phyloP scores from a whole-genome alignment of 2,113 vertebrate species.

The Ptyas mucosa region DNA sequence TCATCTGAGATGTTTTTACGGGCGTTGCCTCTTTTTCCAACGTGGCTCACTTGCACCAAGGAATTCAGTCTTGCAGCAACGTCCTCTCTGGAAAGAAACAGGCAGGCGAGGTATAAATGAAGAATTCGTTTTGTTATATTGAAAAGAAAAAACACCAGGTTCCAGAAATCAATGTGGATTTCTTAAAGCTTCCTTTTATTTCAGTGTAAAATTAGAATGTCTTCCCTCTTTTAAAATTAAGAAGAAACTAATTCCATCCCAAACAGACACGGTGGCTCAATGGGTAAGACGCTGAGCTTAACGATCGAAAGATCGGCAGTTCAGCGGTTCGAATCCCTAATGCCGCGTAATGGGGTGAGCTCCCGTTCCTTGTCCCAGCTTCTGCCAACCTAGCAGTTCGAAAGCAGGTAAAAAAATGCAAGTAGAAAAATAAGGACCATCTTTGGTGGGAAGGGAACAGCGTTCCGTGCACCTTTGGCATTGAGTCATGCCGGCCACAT shows the following conservation, averaged over 20 bases:
- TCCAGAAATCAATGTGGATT: not conserved
- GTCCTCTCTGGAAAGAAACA: slow-evolving; percentile 68
- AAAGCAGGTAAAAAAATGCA: too few relatives aligned
- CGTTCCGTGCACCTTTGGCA: too few relatives aligned
- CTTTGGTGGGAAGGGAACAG: too few relatives aligned
- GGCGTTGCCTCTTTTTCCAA: slow-evolving; percentile 80
- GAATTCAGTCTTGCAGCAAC: slow-evolving; percentile 65
- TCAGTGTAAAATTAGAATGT: not conserved
- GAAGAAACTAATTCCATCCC: not conserved
- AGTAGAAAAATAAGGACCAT: too few relatives aligned
- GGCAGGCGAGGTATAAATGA: not conserved
- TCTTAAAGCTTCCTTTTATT: not conserved
- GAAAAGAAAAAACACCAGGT: not conserved
- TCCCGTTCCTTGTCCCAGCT: too few relatives aligned
- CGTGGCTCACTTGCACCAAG: slow-evolving; percentile 71
- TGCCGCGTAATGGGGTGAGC: too few relatives aligned
- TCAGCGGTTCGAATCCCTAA: too few relatives aligned
- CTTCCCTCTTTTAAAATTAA: not conserved
- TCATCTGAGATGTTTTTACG: slow-evolving; percentile 60
- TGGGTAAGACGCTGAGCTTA: too few relatives aligned
- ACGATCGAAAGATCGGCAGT: too few relatives aligned
- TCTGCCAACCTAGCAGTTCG: too few relatives aligned
- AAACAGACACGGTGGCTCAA: too few relatives aligned
- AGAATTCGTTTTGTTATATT: not conserved
- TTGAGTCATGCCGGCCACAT: too few relatives aligned